Base-by-base conservation (phyloP, 2,797 vertebrate genomes). In the Hippocampus kuda region DNA sequence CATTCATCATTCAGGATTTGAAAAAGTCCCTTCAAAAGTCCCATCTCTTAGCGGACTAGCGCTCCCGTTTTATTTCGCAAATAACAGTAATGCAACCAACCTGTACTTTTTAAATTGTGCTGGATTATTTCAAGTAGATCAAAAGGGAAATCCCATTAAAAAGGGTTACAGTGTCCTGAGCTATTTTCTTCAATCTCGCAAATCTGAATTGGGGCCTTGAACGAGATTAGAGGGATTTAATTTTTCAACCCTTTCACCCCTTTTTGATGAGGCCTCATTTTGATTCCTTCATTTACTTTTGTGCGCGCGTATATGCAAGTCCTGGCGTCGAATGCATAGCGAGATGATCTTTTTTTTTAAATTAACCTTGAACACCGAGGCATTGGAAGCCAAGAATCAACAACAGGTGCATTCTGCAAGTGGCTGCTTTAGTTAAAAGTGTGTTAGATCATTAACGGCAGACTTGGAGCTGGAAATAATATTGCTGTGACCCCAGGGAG, bases 101-200 rank as follows among this genome's bases (percentile, higher is more conserved):
- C 73, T 87, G 80, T 72, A 71, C 70, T 75, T 63, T 81, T 83
- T 81, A 81, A 86, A 76, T 75, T 44, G 69, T 73, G 27, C 68
- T 72, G 77, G 79, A 87, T 88, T 85, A 84, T 77, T 81, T 70
- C 75, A 67, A 86, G 75, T 57, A 74, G 84, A 88, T 87, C 69
- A 87, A 38, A 74, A 74, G 77, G 57, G 13, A 77, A 88, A 85
- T 85, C 83, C 72, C 69, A 61, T 80, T 69, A 84, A 79, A 79
- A 73, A 1, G 77, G 81, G 87, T 84, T 86, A 74, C 70, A 73
- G 73, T 78, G 66, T 69, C 73, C 65, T 42, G 13, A 65, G 41
- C 49, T 65, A 69, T 81, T 76, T 78, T 68, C 20, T 30, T 51
- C 48, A 75, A 80, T 76, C 57, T 81, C 80, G 66, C 57, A 76